Evolutionary conservation across 2,113 vertebrate genomes (phyloP).

Genomic region (Platichthys stellatus): DNA sequence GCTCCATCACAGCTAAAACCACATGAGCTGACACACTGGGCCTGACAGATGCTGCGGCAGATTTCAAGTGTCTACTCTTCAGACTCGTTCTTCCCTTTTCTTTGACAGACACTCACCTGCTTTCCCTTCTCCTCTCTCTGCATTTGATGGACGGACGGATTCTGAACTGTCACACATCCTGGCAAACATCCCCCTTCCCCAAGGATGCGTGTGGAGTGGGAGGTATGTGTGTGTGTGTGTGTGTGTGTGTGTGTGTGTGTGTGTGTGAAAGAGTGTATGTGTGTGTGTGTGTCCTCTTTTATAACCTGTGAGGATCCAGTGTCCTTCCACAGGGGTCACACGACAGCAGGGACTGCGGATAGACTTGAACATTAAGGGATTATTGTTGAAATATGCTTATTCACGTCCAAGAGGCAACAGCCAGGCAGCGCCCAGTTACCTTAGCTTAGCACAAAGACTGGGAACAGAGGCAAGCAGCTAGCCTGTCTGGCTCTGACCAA

Average conservation of each 20-base stretch:
- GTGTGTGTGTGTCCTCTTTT: too few relatives aligned
- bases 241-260: neutral
- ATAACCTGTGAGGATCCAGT: neutral
- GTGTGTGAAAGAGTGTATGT: too few relatives aligned
- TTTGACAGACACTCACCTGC: constrained; percentile 9
- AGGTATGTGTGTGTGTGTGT: neutral
- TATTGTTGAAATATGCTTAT: too few relatives aligned
- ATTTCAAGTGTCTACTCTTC: constrained; percentile 8
- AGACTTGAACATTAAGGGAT: too few relatives aligned
- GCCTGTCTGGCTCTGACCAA: too few relatives aligned
- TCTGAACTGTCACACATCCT: constrained; percentile 31
- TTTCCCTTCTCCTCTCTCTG: neutral
- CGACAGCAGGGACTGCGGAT: neutral
- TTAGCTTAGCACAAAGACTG: too few relatives aligned
- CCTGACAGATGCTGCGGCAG: constrained; percentile 36
- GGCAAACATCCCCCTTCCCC: constrained; percentile 17
- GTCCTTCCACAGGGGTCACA: neutral
- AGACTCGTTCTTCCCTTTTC: neutral
- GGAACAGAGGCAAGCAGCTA: too few relatives aligned
- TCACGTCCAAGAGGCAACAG: too few relatives aligned
- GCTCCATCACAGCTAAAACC: neutral
- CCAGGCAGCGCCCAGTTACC: too few relatives aligned
- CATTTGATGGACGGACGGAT: constrained; percentile 39
- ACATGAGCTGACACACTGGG: constrained; percentile 8
- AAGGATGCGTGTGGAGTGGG: neutral